Conservation (phyloP, 2,113 vertebrate species). For the Boleophthalmus pectinirostris region DNA sequence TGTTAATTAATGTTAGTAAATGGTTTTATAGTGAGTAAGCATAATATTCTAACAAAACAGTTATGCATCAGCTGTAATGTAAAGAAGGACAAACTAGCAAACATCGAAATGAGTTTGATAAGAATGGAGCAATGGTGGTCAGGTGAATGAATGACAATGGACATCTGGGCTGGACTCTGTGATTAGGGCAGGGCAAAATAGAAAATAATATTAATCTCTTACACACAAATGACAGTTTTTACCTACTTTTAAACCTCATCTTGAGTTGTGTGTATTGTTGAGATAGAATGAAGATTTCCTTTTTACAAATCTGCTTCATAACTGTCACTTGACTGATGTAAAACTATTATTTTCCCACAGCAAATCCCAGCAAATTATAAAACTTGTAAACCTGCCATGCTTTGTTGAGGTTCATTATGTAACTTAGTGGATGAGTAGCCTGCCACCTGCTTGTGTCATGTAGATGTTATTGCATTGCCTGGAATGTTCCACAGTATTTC, state of each 20-base stretch:
- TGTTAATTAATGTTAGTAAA: neutral
- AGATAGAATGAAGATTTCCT: no score
- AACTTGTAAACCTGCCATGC: no score
- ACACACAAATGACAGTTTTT: neutral
- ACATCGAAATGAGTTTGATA: neutral
- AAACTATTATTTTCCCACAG: no score
- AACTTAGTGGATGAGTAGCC: no score
- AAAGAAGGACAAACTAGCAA: neutral
- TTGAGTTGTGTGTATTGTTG: no score
- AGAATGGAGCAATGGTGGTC: neutral
- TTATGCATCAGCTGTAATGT: neutral
- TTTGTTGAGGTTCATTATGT: no score
- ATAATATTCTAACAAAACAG: neutral
- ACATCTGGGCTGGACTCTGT: neutral
- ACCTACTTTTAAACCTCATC: neutral
- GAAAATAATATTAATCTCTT: neutral
- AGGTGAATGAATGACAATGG: neutral
- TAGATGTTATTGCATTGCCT: no score
- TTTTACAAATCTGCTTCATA: no score
- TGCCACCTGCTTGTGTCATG: no score
- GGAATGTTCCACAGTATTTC: no score
- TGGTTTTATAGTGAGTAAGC: neutral
- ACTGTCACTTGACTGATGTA: no score
- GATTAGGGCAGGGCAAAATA: neutral
- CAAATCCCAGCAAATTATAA: no score